A percentile compares a stretch with the other conserved stretches of the same genome.
phyloP scores from a whole-genome alignment of 2,888 invertebrate genomes.

The Hemicrepidius hirtus region DNA sequence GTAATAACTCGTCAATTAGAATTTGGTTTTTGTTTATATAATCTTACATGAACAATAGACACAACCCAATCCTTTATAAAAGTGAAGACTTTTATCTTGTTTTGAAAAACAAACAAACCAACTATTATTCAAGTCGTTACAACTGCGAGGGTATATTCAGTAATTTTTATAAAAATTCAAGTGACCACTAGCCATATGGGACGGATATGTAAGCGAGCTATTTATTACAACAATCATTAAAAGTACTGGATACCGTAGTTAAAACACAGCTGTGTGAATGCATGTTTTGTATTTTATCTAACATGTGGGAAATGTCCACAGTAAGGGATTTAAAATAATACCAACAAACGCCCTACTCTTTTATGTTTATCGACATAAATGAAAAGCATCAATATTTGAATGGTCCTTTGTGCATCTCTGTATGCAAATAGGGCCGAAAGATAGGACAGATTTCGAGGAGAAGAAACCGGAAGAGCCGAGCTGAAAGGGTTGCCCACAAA shows the following conservation, averaged over 20 bases:
- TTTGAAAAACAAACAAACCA: background rate
- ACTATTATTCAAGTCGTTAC: background rate
- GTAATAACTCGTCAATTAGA: no score
- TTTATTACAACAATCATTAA: constrained; percentile 58
- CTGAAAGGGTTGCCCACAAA: constrained; percentile 55
- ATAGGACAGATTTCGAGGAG: constrained; percentile 55
- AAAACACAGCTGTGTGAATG: constrained; percentile 59
- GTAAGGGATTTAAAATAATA: constrained; percentile 53
- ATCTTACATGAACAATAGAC: no score
- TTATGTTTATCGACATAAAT: constrained; percentile 39
- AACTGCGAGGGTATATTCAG: constrained; percentile 35
- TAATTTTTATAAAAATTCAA: constrained; percentile 52
- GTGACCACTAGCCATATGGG: constrained; percentile 60
- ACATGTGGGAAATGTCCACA: constrained; percentile 61
- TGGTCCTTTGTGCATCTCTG: constrained; percentile 53
- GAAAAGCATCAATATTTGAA: constrained; percentile 49
- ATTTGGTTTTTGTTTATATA: no score
- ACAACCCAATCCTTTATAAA: no score
- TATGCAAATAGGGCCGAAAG: constrained; percentile 57
- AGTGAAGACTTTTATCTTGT: no score
- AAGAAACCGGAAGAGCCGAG: constrained; percentile 58
- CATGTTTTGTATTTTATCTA: constrained; percentile 53
- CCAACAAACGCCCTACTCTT: constrained; percentile 45
- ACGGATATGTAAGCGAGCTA: constrained; percentile 52
- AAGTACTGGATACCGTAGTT: constrained; percentile 52